phyloP scores from a whole-genome alignment of 2,113 vertebrate genomes.

The Podocnemis expansa region DNA sequence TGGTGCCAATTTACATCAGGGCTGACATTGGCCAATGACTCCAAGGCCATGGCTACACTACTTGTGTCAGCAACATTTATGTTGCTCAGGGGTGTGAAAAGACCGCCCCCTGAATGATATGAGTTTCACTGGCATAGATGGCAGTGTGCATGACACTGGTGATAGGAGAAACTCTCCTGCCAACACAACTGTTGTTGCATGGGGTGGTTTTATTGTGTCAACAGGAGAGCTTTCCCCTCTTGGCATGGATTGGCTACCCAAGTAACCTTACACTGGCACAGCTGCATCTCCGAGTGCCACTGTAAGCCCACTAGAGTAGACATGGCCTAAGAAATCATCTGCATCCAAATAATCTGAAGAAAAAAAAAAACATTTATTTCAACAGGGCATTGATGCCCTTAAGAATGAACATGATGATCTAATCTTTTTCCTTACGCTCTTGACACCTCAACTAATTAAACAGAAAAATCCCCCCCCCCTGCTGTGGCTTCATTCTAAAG shows the following conservation, averaged over 20 bases:
- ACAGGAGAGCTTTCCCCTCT: not conserved
- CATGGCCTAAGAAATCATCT: not conserved
- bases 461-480: conserved; percentile 23
- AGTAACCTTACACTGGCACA: fast-evolving
- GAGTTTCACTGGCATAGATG: not conserved
- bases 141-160: not conserved
- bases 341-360: not conserved
- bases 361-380: conserved; percentile 21
- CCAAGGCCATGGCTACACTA: not conserved
- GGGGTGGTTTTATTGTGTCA: not conserved
- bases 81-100: not conserved
- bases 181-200: not conserved
- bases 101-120: not conserved
- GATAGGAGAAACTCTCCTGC: not conserved
- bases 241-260: not conserved
- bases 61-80: not conserved
- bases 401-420: not conserved
- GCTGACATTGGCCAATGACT: not conserved
- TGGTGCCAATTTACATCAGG: not conserved
- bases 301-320: not conserved
- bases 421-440: not conserved
- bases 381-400: not conserved
- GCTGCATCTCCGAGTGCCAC: too few relatives aligned
- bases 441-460: conserved; percentile 23
- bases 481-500: conserved; percentile 48